Percentiles rank a stretch among this genome's conserved stretches.
Evolutionary conservation across 2,113 vertebrate species (phyloP).

Genomic region (Toxotes chatareus): DNA sequence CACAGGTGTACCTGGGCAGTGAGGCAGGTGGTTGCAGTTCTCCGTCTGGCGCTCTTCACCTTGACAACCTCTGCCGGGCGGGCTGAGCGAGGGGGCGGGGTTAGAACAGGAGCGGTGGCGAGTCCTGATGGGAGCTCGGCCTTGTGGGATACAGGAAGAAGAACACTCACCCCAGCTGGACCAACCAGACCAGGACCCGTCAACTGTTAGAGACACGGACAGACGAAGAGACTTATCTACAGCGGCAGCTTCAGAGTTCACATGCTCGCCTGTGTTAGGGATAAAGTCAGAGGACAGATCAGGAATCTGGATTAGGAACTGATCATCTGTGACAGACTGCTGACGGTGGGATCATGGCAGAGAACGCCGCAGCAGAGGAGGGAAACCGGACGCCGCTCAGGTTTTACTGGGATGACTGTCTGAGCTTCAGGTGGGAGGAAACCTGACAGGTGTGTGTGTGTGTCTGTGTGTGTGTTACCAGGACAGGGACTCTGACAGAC

Average conservation of each 20-base stretch:
- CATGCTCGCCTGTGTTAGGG: too few species aligned
- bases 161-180: slow-evolving; percentile 69
- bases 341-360: too few species aligned
- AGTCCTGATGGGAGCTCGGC: background rate
- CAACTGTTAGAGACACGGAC: slow-evolving; percentile 42
- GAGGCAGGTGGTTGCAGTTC: slow-evolving; percentile 43
- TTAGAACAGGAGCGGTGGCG: slow-evolving; percentile 67
- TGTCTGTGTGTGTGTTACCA: slow-evolving; percentile 49
- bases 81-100: slow-evolving; percentile 61
- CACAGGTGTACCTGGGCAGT: slow-evolving; percentile 61
- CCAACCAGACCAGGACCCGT: slow-evolving; percentile 74
- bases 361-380: too few species aligned
- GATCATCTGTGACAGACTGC: too few species aligned
- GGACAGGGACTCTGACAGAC: slow-evolving; percentile 62
- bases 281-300: too few species aligned
- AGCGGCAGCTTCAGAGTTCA: too few species aligned
- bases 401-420: too few species aligned
- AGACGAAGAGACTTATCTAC: too few species aligned
- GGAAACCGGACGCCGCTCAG: too few species aligned
- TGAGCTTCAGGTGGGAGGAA: too few species aligned
- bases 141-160: slow-evolving; percentile 44
- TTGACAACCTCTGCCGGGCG: slow-evolving; percentile 18
- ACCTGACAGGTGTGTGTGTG: background rate
- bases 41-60: background rate
- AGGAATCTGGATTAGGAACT: too few species aligned